Evolutionary conservation across 2,113 vertebrate species (phyloP).

Genomic region (Cynopterus brachyotis): DNA sequence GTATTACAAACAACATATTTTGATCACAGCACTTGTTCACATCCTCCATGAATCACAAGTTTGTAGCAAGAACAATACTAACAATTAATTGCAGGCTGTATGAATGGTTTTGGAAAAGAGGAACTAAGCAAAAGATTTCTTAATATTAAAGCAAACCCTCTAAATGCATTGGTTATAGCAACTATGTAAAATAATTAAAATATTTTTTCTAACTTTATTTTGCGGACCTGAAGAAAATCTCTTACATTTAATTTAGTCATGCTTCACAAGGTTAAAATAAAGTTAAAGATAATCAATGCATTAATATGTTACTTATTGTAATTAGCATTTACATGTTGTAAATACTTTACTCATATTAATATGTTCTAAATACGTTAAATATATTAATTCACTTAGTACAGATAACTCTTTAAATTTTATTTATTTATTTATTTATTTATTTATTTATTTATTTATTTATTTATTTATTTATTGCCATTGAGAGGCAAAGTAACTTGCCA

Average conservation of each 20-base stretch:
- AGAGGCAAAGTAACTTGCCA: neutral
- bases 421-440: neutral
- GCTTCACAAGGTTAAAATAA: neutral
- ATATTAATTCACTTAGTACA: neutral
- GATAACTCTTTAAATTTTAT: too few species aligned
- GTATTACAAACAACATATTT: conserved; percentile 43
- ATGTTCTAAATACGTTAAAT: neutral
- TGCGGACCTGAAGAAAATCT: neutral
- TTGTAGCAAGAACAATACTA: neutral
- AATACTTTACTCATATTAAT: neutral
- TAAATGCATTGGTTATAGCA: neutral
- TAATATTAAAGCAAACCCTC: neutral
- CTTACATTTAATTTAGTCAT: neutral
- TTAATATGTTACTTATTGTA: neutral
- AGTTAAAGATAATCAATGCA: neutral
- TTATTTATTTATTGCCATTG: neutral
- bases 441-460: too few species aligned
- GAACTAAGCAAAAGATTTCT: neutral
- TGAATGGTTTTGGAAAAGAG: neutral
- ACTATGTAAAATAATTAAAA: neutral
- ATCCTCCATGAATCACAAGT: conserved; percentile 43
- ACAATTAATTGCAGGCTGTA: neutral
- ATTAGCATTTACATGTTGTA: neutral
- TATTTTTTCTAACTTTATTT: neutral
- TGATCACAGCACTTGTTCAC: conserved; percentile 3